A percentile compares a stretch with the other conserved stretches of the same genome.
These are phyloP conservation scores for Zaprionus kolodkinae DNA, from an alignment of 1,140 invertebrate genomes.

Conservation along the genomic window DNA sequence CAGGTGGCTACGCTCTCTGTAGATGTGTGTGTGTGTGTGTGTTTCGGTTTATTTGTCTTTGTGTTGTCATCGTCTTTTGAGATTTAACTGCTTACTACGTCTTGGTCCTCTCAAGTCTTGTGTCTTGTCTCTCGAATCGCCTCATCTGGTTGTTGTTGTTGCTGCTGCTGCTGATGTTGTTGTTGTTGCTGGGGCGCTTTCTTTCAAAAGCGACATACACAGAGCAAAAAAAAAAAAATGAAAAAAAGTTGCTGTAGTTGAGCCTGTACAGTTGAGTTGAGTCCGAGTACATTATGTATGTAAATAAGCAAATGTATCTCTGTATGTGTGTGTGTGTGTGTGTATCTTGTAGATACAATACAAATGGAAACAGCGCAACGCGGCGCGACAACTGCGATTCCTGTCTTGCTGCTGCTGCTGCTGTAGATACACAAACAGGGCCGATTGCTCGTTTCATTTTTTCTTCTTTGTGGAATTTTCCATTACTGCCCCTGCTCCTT, in stretches of 20 bases:
- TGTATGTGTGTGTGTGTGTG: slow-evolving; percentile 10
- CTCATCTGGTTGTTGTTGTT: slow-evolving; percentile 25
- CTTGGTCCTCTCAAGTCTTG: slow-evolving; percentile 21
- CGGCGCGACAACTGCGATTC: slow-evolving; percentile 23
- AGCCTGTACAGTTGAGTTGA: slow-evolving; percentile 61
- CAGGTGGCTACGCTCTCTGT: slow-evolving; percentile 21
- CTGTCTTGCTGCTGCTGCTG: slow-evolving; percentile 21
- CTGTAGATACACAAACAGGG: slow-evolving; percentile 20
- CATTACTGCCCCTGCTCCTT: slow-evolving; percentile 17
- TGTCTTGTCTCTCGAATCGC: slow-evolving; percentile 18
- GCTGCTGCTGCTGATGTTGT: slow-evolving; percentile 24
- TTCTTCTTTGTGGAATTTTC: slow-evolving; percentile 16
- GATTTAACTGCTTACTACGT: slow-evolving; percentile 47
- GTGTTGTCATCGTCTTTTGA: slow-evolving; percentile 51
- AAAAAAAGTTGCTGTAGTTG: slow-evolving; percentile 34
- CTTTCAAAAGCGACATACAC: slow-evolving; percentile 32
- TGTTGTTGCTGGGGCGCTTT: slow-evolving; percentile 44
- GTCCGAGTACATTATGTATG: slow-evolving; percentile 63
- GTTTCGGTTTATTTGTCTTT: slow-evolving; percentile 21
- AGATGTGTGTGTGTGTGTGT: slow-evolving; percentile 10
- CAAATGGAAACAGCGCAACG: slow-evolving; percentile 26
- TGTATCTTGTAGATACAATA: slow-evolving; percentile 43
- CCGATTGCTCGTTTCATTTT: not conserved
- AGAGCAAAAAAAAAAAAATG: slow-evolving; percentile 6
- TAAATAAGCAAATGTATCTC: slow-evolving; percentile 55